Evolutionary conservation across 2,113 vertebrate species (phyloP).

Genomic region (Lagopus leucura): DNA sequence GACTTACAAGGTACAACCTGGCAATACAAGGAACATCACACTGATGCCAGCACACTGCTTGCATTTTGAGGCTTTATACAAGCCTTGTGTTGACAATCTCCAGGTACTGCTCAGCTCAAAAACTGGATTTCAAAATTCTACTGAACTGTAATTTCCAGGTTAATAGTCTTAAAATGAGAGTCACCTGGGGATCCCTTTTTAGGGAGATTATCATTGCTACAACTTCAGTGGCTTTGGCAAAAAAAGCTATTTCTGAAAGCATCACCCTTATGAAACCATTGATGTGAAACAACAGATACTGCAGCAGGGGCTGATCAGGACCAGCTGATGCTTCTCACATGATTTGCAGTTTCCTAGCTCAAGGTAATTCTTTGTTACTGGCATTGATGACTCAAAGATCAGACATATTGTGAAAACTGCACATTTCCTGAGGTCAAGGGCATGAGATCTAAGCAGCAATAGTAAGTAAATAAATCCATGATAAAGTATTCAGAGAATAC

Average conservation of each 20-base stretch:
- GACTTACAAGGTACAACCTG: not conserved
- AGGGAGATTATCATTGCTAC: not conserved
- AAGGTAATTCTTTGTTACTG: slow-evolving; percentile 63
- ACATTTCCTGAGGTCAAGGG: slow-evolving; percentile 24
- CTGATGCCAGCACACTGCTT: rapidly evolving
- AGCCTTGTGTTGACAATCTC: rapidly evolving
- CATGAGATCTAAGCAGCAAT: not conserved
- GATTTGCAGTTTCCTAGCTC: slow-evolving; percentile 69
- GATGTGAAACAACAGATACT: not conserved
- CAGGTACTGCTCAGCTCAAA: not conserved
- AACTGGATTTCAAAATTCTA: not conserved
- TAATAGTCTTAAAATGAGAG: not conserved
- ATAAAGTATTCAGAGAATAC: not conserved
- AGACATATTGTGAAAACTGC: not conserved
- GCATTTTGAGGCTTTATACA: rapidly evolving
- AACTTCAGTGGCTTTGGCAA: not conserved
- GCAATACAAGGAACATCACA: not conserved
- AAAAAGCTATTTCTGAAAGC: not conserved
- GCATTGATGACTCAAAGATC: slow-evolving; percentile 21
- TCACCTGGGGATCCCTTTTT: not conserved
- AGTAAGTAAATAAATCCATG: not conserved
- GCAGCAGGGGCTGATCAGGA: slow-evolving; percentile 31
- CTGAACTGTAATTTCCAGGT: not conserved
- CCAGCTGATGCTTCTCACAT: slow-evolving; percentile 70
- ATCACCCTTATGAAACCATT: not conserved